Conservation (phyloP, 2,888 invertebrate genomes). For the Nomada fucata region DNA sequence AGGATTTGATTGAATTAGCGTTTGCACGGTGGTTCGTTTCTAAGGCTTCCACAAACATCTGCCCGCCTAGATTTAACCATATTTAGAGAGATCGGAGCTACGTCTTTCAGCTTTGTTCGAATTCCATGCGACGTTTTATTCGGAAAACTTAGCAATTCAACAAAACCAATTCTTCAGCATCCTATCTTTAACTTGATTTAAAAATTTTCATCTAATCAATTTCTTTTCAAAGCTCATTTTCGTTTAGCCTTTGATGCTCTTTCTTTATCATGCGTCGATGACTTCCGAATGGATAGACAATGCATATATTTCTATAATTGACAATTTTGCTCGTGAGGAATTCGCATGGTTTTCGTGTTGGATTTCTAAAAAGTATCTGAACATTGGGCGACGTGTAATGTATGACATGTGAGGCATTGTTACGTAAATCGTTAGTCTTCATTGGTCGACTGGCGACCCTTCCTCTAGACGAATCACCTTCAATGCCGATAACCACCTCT, state of each 20-base stretch:
- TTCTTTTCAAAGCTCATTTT: neutral
- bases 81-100: constrained; percentile 16
- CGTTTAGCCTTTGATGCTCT: no score
- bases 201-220: neutral
- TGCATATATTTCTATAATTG: neutral
- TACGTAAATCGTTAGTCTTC: constrained; percentile 81
- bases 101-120: neutral
- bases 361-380: constrained; percentile 55
- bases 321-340: no score
- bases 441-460: constrained; percentile 77
- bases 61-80: constrained; percentile 15
- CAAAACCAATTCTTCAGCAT: neutral
- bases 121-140: neutral
- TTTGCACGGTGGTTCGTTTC: constrained; percentile 37
- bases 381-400: constrained; percentile 62
- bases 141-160: neutral
- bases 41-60: constrained; percentile 52
- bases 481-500: constrained; percentile 74
- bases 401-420: constrained; percentile 75
- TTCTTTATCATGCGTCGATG: no score
- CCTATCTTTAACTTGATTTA: neutral
- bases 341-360: neutral
- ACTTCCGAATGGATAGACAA: neutral
- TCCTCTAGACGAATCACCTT: constrained; percentile 77
- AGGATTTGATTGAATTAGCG: constrained; percentile 44